phyloP scores from a whole-genome alignment of 2,113 vertebrate genomes.

The Aramus guarauna region DNA sequence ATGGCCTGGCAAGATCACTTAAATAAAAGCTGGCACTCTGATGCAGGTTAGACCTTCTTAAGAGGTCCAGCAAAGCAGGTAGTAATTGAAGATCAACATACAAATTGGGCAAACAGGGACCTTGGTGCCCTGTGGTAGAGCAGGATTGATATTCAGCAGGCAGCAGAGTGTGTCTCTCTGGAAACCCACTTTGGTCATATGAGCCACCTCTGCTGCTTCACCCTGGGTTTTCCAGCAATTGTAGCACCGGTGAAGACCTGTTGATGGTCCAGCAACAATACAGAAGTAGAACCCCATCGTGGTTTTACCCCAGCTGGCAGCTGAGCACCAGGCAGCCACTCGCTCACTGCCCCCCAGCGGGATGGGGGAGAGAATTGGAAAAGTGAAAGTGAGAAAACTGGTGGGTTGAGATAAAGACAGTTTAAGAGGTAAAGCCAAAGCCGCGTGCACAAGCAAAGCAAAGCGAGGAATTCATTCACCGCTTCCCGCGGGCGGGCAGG shows the following conservation, averaged over 20 bases:
- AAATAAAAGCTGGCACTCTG: background rate
- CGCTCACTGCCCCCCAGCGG: too few relatives aligned
- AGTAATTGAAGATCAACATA: background rate
- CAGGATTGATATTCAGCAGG: background rate
- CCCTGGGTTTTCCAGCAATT: background rate
- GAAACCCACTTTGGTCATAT: background rate
- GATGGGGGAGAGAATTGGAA: too few relatives aligned
- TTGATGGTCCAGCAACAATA: background rate
- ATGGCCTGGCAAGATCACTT: background rate
- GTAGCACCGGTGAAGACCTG: fast-evolving
- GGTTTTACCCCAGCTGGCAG: too few relatives aligned
- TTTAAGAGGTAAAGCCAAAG: too few relatives aligned
- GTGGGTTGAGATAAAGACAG: too few relatives aligned
- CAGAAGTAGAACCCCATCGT: background rate
- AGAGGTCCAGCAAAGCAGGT: background rate
- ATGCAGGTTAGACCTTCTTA: background rate
- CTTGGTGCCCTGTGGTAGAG: background rate
- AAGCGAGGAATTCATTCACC: too few relatives aligned
- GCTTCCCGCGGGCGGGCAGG: too few relatives aligned
- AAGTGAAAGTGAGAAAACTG: too few relatives aligned
- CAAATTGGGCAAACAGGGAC: background rate
- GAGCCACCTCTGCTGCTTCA: background rate
- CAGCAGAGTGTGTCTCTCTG: background rate
- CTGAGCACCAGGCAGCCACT: too few relatives aligned
- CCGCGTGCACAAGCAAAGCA: too few relatives aligned